Conservation (phyloP, 2,888 invertebrate species). For the Frankliniella fusca region DNA sequence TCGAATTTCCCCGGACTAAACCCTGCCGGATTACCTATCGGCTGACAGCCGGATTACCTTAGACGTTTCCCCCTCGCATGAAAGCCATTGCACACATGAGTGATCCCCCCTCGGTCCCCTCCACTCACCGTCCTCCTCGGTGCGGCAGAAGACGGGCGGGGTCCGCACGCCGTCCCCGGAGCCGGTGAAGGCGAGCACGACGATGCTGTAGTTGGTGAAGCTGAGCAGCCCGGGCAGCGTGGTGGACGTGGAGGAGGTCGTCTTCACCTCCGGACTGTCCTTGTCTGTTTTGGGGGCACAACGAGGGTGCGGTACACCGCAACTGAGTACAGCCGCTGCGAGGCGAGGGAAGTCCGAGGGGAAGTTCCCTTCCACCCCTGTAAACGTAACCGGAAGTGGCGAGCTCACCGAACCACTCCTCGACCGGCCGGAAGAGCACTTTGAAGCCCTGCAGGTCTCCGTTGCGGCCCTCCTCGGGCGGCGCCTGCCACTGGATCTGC, state of each 20-base stretch:
- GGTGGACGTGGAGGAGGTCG: constrained; percentile 64
- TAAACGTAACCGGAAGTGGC: background rate
- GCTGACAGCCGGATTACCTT: too few species aligned
- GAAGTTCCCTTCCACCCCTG: background rate
- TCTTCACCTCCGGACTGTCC: constrained; percentile 58
- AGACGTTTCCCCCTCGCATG: background rate
- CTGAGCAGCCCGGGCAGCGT: constrained; percentile 72
- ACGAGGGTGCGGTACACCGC: background rate
- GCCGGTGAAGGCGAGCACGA: constrained; percentile 81
- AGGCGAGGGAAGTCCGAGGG: background rate
- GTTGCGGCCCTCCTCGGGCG: constrained; percentile 74
- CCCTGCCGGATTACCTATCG: too few species aligned
- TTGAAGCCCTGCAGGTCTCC: constrained; percentile 81
- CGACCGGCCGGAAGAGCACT: constrained; percentile 72
- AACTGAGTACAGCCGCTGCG: background rate
- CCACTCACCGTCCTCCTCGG: constrained; percentile 78
- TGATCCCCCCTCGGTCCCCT: too few species aligned
- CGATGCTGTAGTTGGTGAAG: constrained; percentile 88
- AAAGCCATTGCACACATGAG: background rate
- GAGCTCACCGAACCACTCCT: constrained; percentile 71
- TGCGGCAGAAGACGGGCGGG: constrained; percentile 77
- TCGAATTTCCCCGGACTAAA: too few species aligned
- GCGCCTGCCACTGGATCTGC: constrained; percentile 81
- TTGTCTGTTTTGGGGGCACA: constrained; percentile 52
- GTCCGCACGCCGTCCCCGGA: constrained; percentile 86